Percentiles rank a stretch among this genome's conserved stretches.
phyloP scores from a whole-genome alignment of 2,113 vertebrate genomes.

The Xiphophorus couchianus region DNA sequence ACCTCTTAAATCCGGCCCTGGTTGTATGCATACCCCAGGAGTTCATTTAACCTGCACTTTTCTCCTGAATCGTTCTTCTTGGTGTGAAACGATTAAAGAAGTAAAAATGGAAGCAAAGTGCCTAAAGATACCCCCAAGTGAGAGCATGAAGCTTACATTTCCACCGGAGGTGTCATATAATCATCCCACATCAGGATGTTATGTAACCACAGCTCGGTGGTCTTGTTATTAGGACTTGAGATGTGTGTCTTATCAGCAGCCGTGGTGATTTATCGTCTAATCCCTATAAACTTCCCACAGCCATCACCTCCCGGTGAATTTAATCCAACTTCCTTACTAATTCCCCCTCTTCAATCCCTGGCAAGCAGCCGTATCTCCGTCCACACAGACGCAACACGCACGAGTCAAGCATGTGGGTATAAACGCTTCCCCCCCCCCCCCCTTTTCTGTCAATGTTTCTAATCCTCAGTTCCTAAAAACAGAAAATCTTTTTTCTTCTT shows the following conservation, averaged over 20 bases:
- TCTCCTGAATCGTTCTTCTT: not conserved
- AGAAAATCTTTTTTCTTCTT: constrained; percentile 7
- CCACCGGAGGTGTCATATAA: constrained; percentile 23
- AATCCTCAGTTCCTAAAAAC: constrained; percentile 35
- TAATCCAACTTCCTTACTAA: constrained; percentile 41
- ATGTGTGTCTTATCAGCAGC: constrained; percentile 40
- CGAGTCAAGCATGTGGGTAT: constrained; percentile 7
- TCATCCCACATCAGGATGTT: constrained; percentile 28
- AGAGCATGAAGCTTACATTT: constrained; percentile 34
- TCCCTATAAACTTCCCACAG: constrained; percentile 39
- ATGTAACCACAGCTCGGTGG: constrained; percentile 24
- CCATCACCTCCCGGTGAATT: constrained; percentile 29
- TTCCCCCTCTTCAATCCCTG: not conserved
- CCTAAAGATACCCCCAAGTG: constrained; percentile 32
- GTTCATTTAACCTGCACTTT: not conserved
- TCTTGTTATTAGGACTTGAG: constrained; percentile 37
- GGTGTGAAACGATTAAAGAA: not conserved
- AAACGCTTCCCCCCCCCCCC: constrained; percentile 1
- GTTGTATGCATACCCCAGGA: not conserved
- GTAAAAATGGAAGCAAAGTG: not conserved
- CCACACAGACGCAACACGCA: constrained; percentile 57
- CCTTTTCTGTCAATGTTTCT: constrained; percentile 33
- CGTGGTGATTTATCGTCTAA: constrained; percentile 51
- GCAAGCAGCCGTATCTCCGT: constrained; percentile 33
- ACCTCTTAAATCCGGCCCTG: too few species aligned